Evolutionary conservation across 2,888 invertebrate genomes (phyloP), one percentile per base, ranked within the genome.

Genomic region (Lithophane leautieri): DNA sequence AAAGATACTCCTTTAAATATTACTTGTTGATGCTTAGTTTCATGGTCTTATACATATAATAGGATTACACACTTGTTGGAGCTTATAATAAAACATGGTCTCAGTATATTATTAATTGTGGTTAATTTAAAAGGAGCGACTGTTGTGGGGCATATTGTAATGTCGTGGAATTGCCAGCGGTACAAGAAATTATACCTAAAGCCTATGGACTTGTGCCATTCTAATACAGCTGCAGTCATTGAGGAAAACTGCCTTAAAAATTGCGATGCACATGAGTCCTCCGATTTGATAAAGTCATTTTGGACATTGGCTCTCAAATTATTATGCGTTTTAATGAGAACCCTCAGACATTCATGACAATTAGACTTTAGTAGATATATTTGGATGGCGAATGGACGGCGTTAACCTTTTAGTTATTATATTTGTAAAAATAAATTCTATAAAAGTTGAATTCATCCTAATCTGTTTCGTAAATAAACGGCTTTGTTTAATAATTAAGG

Each of bases 241-340:
- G 78, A 87, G 86, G 85, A 87, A 86, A 87, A 87, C 44, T 52
- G 54, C 56, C 6, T 60, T 65, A 54, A 78, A 70, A 77, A 82
- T 76, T 75, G 40, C 25, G n/a, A 42, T 78, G 70, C 67, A 40
- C 68, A 62, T 61, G 22, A 63, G 56, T n/a, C 11, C 68, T 70
- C 61, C 25, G 67, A 73, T 81, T 84, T 62, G 71, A 84, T 81
- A 69, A 74, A 83, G 78, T 61, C 65, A 73, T 83, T 83, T 83
- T 68, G 54, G 70, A n/a, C 56, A 65, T 65, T 25, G 52, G 14
- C 16, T 63, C 25, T n/a, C 2, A 68, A 73, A 75, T 62, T 50
- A n/a, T 42, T 82, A 19, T 67, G 81, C 52, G 67, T 8, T 72
- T 72, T 40, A 54, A 61, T 52, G 25, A n/a, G 16, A 47, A 60